A percentile compares a stretch with the other conserved stretches of the same genome.
These are phyloP conservation scores for Neotoxoptera formosana DNA, from an alignment of 1,140 invertebrate genomes.

Conservation along the genomic window DNA sequence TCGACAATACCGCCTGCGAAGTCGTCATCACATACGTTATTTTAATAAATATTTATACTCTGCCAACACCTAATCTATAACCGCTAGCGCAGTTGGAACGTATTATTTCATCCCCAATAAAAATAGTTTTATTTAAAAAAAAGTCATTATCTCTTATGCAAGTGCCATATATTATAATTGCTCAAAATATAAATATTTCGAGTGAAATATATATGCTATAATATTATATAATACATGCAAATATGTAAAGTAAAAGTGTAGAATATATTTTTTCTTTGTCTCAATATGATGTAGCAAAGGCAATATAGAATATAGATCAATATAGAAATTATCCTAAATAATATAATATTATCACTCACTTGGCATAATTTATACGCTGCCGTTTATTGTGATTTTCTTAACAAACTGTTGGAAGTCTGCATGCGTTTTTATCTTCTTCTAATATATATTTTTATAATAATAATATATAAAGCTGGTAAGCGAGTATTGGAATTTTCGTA, in stretches of 20 bases:
- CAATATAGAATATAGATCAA: too few relatives aligned
- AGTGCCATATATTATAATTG: not conserved
- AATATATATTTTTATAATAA: not conserved
- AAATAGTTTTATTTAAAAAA: not conserved
- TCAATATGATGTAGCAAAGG: too few relatives aligned
- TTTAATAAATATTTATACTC: not conserved
- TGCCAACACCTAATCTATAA: not conserved
- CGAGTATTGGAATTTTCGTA: not conserved
- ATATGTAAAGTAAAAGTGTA: too few relatives aligned
- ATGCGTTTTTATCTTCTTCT: not conserved
- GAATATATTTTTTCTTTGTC: too few relatives aligned
- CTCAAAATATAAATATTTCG: not conserved
- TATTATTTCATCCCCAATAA: not conserved
- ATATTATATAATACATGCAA: too few relatives aligned
- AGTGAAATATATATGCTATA: too few relatives aligned
- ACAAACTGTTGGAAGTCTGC: not conserved
- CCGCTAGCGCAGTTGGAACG: not conserved
- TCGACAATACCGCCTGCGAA: not conserved
- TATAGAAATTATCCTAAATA: not conserved
- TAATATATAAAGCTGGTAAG: not conserved
- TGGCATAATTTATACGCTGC: not conserved
- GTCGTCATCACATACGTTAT: not conserved
- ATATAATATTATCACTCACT: not conserved
- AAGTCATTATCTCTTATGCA: too few relatives aligned
- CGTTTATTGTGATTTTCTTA: not conserved